Base-by-base conservation (phyloP, 2,113 vertebrate species). In the Rafetus swinhoei region DNA sequence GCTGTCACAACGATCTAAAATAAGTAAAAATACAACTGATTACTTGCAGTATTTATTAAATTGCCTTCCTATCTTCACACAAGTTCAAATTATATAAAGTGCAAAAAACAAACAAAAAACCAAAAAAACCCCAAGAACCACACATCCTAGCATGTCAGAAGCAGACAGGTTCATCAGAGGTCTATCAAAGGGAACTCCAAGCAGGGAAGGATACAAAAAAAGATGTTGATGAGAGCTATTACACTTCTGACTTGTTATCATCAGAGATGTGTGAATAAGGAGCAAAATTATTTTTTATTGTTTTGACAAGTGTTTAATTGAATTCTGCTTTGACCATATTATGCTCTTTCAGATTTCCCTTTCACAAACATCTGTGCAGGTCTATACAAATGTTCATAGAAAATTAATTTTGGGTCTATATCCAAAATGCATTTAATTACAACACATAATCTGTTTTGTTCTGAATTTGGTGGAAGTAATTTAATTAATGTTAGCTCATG, bases 401-500 rank as follows among this genome's bases (percentile, higher is more conserved):
- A 24, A 82, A 35, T 62, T 11, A 5, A 69, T 0, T 0, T 86
- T 94, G 86, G 59, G 85, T 92, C 91, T 76, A 65, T 87, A 90
- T 89, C 59, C 39, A 82, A 95, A 94, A 59, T 39, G 45, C 77
- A 95, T 22, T 96, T 94, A 87, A 97, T 95, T 93, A 92, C 50
- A 79, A 93, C 93, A 90, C 65, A 92, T 81, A 93, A 94, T 79
- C 90, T 93, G 6, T 91, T 88, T 84, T 81, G 39, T 86, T 91
- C 90, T 91, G 81, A 92, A 91, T 96, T 94, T 79, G 59, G 85
- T 89, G 82, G 55, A 29, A 92, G 55, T 0, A 5, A 82, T 94
- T 93, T 90, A 45, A 90, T 87, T 93, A 92, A 94, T 95, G 93
- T 13, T 86, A 97, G 93, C 92, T 84, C 92, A 93, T 6, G 22